Evolutionary conservation across 2,888 invertebrate genomes (phyloP), one percentile per base, ranked within the genome.

Genomic region (Drosophila mercatorum): DNA sequence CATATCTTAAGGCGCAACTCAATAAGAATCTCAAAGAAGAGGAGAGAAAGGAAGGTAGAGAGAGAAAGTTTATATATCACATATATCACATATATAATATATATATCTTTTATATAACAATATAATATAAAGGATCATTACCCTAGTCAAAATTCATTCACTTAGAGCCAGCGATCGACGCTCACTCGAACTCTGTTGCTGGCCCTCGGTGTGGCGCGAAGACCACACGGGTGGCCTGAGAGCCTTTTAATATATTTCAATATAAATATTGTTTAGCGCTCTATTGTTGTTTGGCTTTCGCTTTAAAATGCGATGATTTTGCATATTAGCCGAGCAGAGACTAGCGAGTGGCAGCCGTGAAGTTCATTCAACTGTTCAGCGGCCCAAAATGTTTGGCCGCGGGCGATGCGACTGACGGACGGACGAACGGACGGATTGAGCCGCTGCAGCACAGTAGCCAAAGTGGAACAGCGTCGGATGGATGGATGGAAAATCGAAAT

Each of bases 191-290:
- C 28, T 28, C 28, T 28, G 28, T 28, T 28, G 28, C 28, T 28
- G 28, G 28, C 28, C 28, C 28, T 28, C 28, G 28, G 3, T 28
- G 28, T 5, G 46, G 11, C 47, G 14, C 31, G 31, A 40, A 61
- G 77, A 74, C 83, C 88, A 83, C 85, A 82, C 83, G 70, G 70
- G 72, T 83, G 69, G 86, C 74, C 55, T 52, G 68, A 66, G 60
- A 64, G 70, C 58, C 41, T 49, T 59, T 68, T 63, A 55, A 72
- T 71, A 68, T 65, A 80, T 80, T 77, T 83, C 74, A 71, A 73
- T 86, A 78, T 82, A 88, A 88, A 86, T 71, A 79, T 81, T 79
- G 87, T 87, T 87, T 77, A 87, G 72, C 77, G 51, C 65, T 67
- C 89, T 67, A 87, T 84, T 89, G 89, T 84, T 79, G 67, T 62